Evolutionary conservation across 2,888 invertebrate species (phyloP), one percentile per base, ranked within the genome.

Genomic region (Tipula lateralis): DNA sequence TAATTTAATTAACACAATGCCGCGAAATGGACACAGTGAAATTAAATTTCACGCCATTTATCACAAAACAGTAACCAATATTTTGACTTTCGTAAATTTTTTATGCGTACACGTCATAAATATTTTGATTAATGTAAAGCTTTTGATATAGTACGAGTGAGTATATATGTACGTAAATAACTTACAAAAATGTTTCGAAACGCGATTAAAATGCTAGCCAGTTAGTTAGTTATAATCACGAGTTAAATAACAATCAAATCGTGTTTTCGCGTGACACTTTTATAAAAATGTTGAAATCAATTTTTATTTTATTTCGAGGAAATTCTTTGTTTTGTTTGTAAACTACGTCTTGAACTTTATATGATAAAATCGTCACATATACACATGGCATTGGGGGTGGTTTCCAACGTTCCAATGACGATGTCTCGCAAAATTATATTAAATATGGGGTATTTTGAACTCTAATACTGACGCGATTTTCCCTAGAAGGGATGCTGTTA

Each of bases 241-340:
- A 7, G 80, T 29, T 80, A 80, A 80, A 80, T 29, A 80, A 29
- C 24, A 80, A 24, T 80, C 80, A 80, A 80, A 80, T 80, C 29
- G 80, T 80, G 29, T 80, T 80, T 80, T 80, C 29, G 80, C 80
- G 80, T 80, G 80, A 80, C 80, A 80, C 80, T 80, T 80, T 24
- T 29, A 13, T 29, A 2, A 80, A 80, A 80, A 80, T n/a, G 2
- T 44, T 13, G 44, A 44, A 44, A 44, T 44, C 44, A 44, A 39
- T 4, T 39, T 39, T 44, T 44, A n/a, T n/a, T 44, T 2, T 39
- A 44, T 44, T 32, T 44, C n/a, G n/a, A 44, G 9, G 44, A 44
- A 44, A 44, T 44, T 44, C n/a, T 44, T 44, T 44, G 44, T n/a
- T 44, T 16, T 44, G 44, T 44, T 36, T 36, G 12, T 36, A 32